A percentile compares a stretch with the other conserved stretches of the same genome.
Conservation (phyloP, 1,140 invertebrate genomes). For the Heliconius himera region DNA sequence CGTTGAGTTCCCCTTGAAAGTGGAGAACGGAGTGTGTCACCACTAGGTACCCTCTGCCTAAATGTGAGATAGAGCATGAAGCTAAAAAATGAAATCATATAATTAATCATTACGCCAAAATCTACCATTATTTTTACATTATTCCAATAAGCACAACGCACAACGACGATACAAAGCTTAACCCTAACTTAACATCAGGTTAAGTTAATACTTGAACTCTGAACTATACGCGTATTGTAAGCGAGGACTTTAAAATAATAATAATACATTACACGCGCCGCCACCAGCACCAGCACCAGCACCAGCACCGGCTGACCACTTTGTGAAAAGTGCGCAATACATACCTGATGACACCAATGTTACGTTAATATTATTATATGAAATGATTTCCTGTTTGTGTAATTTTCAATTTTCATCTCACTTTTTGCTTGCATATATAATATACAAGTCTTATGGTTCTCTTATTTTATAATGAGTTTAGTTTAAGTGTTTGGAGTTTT, state of each 20-base stretch:
- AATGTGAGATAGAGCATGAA: too few relatives aligned
- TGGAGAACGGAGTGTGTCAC: too few relatives aligned
- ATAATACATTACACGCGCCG: background rate
- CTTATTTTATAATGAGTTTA: background rate
- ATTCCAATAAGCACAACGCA: background rate
- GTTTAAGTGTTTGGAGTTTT: background rate
- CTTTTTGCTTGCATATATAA: background rate
- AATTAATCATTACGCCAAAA: too few relatives aligned
- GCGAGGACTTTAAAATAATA: background rate
- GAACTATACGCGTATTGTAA: background rate
- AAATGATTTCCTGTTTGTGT: constrained; percentile 8
- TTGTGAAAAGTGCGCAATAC: constrained; percentile 22
- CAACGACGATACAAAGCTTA: background rate
- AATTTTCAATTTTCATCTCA: constrained; percentile 12
- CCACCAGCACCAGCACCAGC: background rate
- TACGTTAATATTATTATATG: constrained; percentile 2
- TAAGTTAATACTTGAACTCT: background rate
- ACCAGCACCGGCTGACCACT: background rate
- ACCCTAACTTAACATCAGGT: background rate
- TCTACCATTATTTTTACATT: too few relatives aligned
- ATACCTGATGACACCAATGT: constrained; percentile 4
- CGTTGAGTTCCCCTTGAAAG: too few relatives aligned
- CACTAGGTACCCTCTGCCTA: too few relatives aligned
- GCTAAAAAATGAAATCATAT: too few relatives aligned
- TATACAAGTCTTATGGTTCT: background rate